These are phyloP conservation scores for Acanthurus lineatus DNA, from an alignment of 2,797 vertebrate species.

Conservation along the genomic window DNA sequence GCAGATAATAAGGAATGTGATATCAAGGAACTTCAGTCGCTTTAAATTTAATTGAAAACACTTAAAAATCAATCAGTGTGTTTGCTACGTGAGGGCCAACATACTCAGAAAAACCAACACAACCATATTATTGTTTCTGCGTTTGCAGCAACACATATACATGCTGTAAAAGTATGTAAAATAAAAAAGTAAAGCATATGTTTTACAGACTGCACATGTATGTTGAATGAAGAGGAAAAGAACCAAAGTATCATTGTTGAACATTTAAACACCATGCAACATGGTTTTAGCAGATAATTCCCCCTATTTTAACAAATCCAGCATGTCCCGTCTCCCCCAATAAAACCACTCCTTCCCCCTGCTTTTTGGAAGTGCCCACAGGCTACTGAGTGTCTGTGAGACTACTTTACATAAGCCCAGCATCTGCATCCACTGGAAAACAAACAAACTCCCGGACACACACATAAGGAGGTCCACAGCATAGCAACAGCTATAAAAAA, in stretches of 20 bases:
- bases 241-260: conserved; percentile 26
- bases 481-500: conserved; percentile 19
- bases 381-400: conserved; percentile 45
- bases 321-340: conserved; percentile 45
- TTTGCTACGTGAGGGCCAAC: too few relatives aligned
- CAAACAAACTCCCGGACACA: conserved; percentile 47
- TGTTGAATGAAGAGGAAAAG: conserved; percentile 17
- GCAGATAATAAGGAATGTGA: too few relatives aligned
- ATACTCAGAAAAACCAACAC: too few relatives aligned
- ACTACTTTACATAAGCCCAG: conserved; percentile 62
- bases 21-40: too few relatives aligned
- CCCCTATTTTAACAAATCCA: conserved; percentile 46
- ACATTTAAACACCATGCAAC: conserved; percentile 26
- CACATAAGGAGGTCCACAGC: conserved; percentile 25
- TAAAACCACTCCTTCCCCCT: conserved; percentile 33
- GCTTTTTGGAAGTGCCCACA: conserved; percentile 43
- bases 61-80: too few relatives aligned
- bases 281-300: conserved; percentile 38
- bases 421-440: conserved; percentile 50
- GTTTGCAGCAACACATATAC: too few relatives aligned
- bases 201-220: neutral
- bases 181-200: too few relatives aligned
- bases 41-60: too few relatives aligned
- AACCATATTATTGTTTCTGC: too few relatives aligned
- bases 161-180: too few relatives aligned